Conservation (phyloP, 2,888 invertebrate genomes). For the Lithophane ornitopus region DNA sequence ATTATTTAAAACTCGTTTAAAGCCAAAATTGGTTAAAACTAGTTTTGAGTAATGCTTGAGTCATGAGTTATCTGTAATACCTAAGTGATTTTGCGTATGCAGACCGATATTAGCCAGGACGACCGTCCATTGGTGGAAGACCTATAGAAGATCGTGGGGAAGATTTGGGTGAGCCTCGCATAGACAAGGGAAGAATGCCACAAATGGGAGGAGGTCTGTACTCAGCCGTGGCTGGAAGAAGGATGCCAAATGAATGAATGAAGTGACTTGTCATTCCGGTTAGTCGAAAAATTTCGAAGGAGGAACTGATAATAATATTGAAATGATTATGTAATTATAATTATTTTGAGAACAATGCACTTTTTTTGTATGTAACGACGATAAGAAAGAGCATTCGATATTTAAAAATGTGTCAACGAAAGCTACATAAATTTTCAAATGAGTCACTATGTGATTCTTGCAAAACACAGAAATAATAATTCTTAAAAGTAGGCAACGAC, state of each 20-base stretch:
- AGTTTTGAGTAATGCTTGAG: no score
- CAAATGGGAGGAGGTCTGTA: no score
- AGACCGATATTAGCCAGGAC: not conserved
- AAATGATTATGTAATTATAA: not conserved
- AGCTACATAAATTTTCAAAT: not conserved
- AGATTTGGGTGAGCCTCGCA: not conserved
- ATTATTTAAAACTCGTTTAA: no score
- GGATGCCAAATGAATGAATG: not conserved
- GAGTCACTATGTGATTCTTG: constrained; percentile 16
- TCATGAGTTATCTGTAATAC: no score
- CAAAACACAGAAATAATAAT: constrained; percentile 5
- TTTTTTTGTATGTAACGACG: not conserved
- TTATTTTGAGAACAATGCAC: not conserved
- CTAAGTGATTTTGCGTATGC: not conserved
- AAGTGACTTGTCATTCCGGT: not conserved
- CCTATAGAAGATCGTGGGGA: not conserved
- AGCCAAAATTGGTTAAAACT: no score
- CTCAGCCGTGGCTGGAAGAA: not conserved
- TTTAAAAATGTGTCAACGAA: constrained; percentile 11
- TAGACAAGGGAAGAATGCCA: not conserved
- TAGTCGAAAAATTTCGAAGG: not conserved
- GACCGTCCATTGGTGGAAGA: not conserved
- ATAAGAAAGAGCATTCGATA: not conserved
- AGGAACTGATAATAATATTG: not conserved
- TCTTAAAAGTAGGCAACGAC: constrained; percentile 29